Conservation (phyloP, 1,140 invertebrate species). For the Drosophila malerkotliana region DNA sequence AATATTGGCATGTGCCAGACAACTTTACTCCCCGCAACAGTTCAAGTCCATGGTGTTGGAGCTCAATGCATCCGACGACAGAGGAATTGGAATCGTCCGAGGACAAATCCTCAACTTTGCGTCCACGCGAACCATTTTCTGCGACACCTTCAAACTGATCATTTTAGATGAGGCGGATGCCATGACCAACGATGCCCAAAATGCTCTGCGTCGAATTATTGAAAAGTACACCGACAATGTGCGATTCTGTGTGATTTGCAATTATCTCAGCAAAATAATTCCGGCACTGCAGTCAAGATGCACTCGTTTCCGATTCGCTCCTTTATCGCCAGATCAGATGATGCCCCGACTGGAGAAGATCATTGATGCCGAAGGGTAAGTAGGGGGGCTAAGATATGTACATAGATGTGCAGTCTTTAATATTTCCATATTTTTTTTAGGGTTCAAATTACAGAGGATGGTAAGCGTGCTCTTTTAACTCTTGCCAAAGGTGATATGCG, state of each 20-base stretch:
- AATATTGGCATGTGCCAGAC: conserved; percentile 97
- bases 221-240: conserved; percentile 99
- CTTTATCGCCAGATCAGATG: conserved; percentile 94
- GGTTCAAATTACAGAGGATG: conserved; percentile 94
- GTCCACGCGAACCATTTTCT: conserved; percentile 98
- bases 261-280: conserved; percentile 99
- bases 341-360: conserved; percentile 94
- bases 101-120: conserved; percentile 99
- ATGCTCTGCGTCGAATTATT: conserved; percentile 98
- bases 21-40: conserved; percentile 94
- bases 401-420: not conserved
- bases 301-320: conserved; percentile 98
- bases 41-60: conserved; percentile 90
- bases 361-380: conserved; percentile 93
- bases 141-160: conserved; percentile 96
- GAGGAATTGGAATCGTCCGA: conserved; percentile 98
- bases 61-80: conserved; percentile 99
- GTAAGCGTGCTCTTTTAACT: conserved; percentile 94
- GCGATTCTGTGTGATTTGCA: conserved; percentile 99
- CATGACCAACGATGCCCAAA: conserved; percentile 99
- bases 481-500: conserved; percentile 99
- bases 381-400: not conserved
- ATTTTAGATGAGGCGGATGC: conserved; percentile 99
- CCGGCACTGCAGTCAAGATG: conserved; percentile 99
- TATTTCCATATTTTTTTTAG: conserved; percentile 84